Evolutionary conservation across 2,797 vertebrate genomes (phyloP), one percentile per base, ranked within the genome.

Genomic region (Mus caroli): DNA sequence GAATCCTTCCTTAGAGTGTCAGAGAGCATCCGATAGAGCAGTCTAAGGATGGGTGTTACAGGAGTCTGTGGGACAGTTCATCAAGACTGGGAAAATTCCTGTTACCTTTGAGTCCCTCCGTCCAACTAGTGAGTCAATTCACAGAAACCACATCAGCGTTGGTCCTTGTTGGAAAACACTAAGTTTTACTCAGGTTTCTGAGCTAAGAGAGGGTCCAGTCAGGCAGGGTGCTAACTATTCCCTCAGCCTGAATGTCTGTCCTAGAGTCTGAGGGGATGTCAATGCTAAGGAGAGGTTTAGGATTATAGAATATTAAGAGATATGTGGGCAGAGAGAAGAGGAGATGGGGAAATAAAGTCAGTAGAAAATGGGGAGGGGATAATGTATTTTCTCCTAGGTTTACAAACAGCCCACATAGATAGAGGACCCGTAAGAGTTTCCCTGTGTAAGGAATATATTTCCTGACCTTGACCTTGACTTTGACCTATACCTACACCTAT

Each of bases 291-390:
- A 76, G 78, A 96, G 17, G 2, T 52, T 96, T 96, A 88, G 92
- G 98, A 97, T 82, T 24, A 54, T 1, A 64, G 71, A 89, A 31
- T 73, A 12, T 46, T 93, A 79, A 97, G 64, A 37, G 90, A 90
- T n/a, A 40, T 19, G 2, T 58, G 28, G 20, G 86, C 56, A 46
- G 0, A 0, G 77, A 94, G 58, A 95, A 88, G 88, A 95, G 58
- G 67, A 52, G 20, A 95, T 50, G 14, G 87, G 90, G 34, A 95
- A 95, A 83, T 58, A 4, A 3, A 71, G 6, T 31, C 37, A 71
- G 71, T 26, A 19, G 52, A 3, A 58, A 86, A 95, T 24, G 50
- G 88, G 46, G 22, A 91, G 34, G 20, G 52, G 7, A 6, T 93
- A 85, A 56, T 88, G 50, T 88, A 92, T 56, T 95, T 97, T 92